Conservation (phyloP, 2,113 vertebrate genomes). For the Hyperoodon ampullatus region DNA sequence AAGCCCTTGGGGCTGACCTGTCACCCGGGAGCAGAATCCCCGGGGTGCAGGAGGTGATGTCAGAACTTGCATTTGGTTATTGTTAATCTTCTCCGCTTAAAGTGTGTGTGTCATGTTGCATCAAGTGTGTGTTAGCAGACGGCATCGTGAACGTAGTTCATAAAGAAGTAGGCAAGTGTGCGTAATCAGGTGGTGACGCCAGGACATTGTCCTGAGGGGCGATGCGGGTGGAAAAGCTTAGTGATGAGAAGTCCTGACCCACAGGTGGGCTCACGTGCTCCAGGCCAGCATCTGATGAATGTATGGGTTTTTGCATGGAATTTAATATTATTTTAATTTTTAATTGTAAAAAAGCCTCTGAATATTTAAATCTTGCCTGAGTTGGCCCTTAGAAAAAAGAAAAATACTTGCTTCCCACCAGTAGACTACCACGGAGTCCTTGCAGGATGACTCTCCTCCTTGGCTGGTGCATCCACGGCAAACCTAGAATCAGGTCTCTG, state of each 20-base stretch:
- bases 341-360: neutral
- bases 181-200: neutral
- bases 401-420: too few relatives aligned
- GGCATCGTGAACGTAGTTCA: accelerated
- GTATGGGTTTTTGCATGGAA: neutral
- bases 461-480: accelerated
- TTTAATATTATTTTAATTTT: neutral
- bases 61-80: neutral
- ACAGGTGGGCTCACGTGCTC: accelerated
- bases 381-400: neutral
- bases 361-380: neutral
- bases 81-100: neutral
- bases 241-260: neutral
- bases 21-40: neutral
- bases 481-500: accelerated
- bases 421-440: accelerated
- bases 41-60: accelerated
- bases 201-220: accelerated
- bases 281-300: too few relatives aligned
- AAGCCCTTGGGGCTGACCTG: too few relatives aligned
- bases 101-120: accelerated
- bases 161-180: too few relatives aligned
- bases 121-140: neutral
- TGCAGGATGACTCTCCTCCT: neutral
- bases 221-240: accelerated